Evolutionary conservation across 2,888 invertebrate genomes (phyloP), one percentile per base, ranked within the genome.

Genomic region (Tetheella fluctuosa): DNA sequence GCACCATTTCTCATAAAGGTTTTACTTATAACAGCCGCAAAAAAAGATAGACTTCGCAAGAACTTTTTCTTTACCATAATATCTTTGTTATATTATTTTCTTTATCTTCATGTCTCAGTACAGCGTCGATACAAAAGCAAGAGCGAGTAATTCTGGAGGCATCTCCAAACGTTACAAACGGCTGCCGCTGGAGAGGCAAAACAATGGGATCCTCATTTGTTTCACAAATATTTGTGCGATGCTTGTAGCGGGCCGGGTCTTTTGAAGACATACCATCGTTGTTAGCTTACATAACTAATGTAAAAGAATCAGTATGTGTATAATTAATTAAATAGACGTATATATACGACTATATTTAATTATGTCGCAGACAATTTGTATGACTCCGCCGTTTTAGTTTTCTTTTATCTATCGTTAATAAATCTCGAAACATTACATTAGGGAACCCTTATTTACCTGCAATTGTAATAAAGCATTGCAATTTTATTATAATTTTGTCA

Each of bases 131-230:
- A 39, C n/a, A 39, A 39, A 7, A 15, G 39, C 39, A 39, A 39
- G 39, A 39, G 39, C n/a, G n/a, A 37, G 37, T 37, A n/a, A 39
- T 39, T 39, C 39, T n/a, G 39, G 39, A 20, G 48, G 7, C 48
- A 48, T 48, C 48, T 48, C 17, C 13, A 34, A 20, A 20, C 10
- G 48, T 48, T 20, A 48, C 48, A 48, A 39, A 39, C 39, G 39
- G 39, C 5, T n/a, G 39, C 39, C 39, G 39, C 39, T n/a, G 39
- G n/a, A 39, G 37, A 15, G 37, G 37, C 42, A 17, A 42, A 17
- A 42, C 42, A 42, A 42, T n/a, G n/a, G 42, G n/a, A 13, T 48
- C 48, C 48, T 48, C 48, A 48, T 48, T 48, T 48, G 20, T 48
- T 20, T 48, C 10, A 20, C 48, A 48, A 48, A 48, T 48, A 48